Evolutionary conservation across 2,888 invertebrate species (phyloP).

Genomic region (Malacosoma neustria): DNA sequence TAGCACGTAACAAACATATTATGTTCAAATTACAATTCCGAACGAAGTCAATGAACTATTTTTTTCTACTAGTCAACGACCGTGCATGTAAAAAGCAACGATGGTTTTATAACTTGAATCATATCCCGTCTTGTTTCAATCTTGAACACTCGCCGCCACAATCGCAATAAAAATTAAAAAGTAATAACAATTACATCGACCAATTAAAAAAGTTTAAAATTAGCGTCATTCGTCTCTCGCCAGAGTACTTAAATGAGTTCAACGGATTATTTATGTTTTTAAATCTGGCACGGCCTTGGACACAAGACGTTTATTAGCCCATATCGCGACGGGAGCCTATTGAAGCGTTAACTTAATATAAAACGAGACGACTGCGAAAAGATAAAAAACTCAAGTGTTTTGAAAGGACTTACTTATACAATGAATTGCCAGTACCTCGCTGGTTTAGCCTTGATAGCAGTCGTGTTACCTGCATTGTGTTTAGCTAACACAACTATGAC

Average conservation of each 20-base stretch:
- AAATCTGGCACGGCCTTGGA: background rate
- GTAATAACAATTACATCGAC: background rate
- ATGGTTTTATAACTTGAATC: background rate
- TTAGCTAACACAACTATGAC: constrained; percentile 39
- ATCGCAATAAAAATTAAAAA: background rate
- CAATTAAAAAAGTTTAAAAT: too few relatives aligned
- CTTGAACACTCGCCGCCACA: background rate
- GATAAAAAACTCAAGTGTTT: constrained; percentile 4
- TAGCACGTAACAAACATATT: background rate
- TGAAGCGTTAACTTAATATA: background rate
- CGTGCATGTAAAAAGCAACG: background rate
- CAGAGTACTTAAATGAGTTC: too few relatives aligned
- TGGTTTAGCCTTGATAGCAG: constrained; percentile 19
- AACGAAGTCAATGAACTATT: background rate
- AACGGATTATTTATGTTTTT: background rate
- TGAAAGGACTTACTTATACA: constrained; percentile 12
- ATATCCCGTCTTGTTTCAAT: background rate
- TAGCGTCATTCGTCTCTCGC: too few relatives aligned
- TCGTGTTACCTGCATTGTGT: background rate
- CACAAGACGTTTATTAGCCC: background rate
- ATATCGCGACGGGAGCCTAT: background rate
- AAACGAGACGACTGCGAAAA: background rate
- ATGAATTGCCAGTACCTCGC: constrained; percentile 18
- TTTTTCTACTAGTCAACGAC: background rate
- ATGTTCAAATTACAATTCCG: background rate